A percentile compares a stretch with the other conserved stretches of the same genome.
Evolutionary conservation across 2,888 invertebrate species (phyloP).

Genomic region (Tinea pellionella): DNA sequence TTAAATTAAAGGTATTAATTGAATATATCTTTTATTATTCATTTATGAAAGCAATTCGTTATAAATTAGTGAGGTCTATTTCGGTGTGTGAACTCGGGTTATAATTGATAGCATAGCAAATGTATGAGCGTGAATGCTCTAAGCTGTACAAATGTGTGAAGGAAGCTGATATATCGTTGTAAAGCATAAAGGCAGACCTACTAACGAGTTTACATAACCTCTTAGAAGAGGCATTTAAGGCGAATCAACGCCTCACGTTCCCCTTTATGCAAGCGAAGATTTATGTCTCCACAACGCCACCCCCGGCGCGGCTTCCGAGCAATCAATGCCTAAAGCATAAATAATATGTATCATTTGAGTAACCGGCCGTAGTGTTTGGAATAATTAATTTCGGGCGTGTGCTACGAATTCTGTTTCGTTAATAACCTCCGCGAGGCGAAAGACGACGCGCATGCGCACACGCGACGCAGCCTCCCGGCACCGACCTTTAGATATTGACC

Average conservation of each 20-base stretch:
- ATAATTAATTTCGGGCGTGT: conserved; percentile 60
- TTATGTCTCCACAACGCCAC: background rate
- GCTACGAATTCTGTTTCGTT: conserved; percentile 27
- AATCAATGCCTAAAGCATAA: conserved; percentile 22
- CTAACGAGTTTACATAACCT: conserved; percentile 8
- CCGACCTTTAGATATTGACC: conserved; percentile 57
- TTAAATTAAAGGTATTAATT: too few species aligned
- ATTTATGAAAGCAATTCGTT: too few species aligned
- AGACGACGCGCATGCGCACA: conserved; percentile 46
- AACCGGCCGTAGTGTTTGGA: conserved; percentile 34
- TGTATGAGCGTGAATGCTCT: background rate
- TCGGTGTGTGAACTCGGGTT: background rate
- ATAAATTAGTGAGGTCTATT: background rate
- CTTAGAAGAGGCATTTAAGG: background rate
- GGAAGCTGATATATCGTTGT: background rate
- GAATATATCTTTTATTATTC: too few species aligned
- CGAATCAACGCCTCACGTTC: conserved; percentile 11
- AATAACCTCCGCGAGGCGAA: conserved; percentile 34
- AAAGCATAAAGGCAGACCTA: conserved; percentile 2
- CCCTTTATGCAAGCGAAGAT: conserved; percentile 10
- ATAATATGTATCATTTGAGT: conserved; percentile 28
- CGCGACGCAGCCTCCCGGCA: conserved; percentile 56
- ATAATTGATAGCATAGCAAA: background rate
- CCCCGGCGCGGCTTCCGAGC: background rate
- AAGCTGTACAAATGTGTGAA: background rate